A percentile compares a stretch with the other conserved stretches of the same genome.
phyloP scores from a whole-genome alignment of 2,797 vertebrate genomes.

The Hippopotamyrus pictus region DNA sequence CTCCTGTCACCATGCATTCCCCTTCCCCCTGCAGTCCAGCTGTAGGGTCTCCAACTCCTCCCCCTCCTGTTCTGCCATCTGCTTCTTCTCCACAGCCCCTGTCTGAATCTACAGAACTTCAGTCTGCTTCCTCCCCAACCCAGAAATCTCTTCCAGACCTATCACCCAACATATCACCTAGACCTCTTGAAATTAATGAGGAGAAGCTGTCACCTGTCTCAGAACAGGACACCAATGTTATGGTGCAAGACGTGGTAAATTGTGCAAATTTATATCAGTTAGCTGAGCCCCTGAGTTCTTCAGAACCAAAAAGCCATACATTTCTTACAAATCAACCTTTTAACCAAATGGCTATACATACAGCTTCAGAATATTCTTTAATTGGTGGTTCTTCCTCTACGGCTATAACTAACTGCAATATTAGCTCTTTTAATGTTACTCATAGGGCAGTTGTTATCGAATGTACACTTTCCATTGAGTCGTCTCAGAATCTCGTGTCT shows the following conservation, averaged over 20 bases:
- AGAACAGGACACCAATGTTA: conserved; percentile 49
- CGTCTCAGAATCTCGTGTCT: conserved; percentile 48
- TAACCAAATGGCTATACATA: conserved; percentile 53
- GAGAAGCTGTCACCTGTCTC: conserved; percentile 50
- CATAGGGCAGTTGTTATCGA: conserved; percentile 68
- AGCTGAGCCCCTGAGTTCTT: conserved; percentile 51
- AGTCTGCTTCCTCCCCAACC: conserved; percentile 56
- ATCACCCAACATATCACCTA: conserved; percentile 63
- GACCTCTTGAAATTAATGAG: conserved; percentile 52
- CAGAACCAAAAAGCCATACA: conserved; percentile 54
- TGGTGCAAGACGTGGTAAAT: conserved; percentile 43
- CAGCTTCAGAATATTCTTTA: conserved; percentile 49
- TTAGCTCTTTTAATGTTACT: conserved; percentile 60
- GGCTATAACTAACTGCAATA: conserved; percentile 52
- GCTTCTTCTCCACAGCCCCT: conserved; percentile 61
- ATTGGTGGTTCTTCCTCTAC: conserved; percentile 45
- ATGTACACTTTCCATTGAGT: conserved; percentile 64
- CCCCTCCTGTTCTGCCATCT: conserved; percentile 67
- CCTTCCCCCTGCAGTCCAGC: conserved; percentile 64
- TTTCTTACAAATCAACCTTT: conserved; percentile 53
- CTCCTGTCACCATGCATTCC: conserved; percentile 64
- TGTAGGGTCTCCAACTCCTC: conserved; percentile 62
- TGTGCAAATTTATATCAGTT: conserved; percentile 36
- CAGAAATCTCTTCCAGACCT: conserved; percentile 68
- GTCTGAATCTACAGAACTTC: conserved; percentile 52